A percentile compares a stretch with the other conserved stretches of the same genome.
Evolutionary conservation across 2,113 vertebrate genomes (phyloP).

Genomic region (Capricornis sumatraensis): DNA sequence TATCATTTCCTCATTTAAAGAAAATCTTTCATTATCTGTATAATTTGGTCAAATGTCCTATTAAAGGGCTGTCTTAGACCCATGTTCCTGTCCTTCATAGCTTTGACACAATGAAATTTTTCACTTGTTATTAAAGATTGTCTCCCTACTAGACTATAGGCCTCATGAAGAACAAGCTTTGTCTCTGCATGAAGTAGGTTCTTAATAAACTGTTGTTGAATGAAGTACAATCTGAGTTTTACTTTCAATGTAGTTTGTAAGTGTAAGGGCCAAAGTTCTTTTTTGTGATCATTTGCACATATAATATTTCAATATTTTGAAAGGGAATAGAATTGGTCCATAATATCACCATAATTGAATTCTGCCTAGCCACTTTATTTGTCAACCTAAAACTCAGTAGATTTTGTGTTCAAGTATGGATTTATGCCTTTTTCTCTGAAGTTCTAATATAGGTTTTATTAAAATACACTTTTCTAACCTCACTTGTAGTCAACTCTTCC

Average conservation of each 20-base stretch:
- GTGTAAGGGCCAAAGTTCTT: not conserved
- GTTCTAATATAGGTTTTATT: not conserved
- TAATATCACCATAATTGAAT: not conserved
- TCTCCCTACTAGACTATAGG: not conserved
- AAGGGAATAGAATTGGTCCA: not conserved
- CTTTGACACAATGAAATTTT: slow-evolving; percentile 4
- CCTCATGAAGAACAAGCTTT: not conserved
- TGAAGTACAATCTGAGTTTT: not conserved
- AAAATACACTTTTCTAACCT: not conserved
- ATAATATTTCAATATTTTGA: not conserved
- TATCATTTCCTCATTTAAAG: not conserved
- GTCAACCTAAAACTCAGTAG: not conserved
- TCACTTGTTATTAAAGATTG: slow-evolving; percentile 1
- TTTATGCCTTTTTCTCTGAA: slow-evolving; percentile 16
- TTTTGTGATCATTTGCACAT: not conserved
- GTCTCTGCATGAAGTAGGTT: not conserved
- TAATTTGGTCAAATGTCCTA: not conserved
- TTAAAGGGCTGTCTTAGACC: not conserved
- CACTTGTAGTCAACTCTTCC: not conserved
- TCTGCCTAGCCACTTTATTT: not conserved
- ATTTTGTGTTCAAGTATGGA: not conserved
- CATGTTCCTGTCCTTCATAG: not conserved
- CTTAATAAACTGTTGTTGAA: not conserved
- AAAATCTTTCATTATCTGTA: not conserved
- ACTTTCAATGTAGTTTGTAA: not conserved